These are phyloP conservation scores for Melanostigma gelatinosum DNA, from an alignment of 2,113 vertebrate genomes.

Conservation along the genomic window DNA sequence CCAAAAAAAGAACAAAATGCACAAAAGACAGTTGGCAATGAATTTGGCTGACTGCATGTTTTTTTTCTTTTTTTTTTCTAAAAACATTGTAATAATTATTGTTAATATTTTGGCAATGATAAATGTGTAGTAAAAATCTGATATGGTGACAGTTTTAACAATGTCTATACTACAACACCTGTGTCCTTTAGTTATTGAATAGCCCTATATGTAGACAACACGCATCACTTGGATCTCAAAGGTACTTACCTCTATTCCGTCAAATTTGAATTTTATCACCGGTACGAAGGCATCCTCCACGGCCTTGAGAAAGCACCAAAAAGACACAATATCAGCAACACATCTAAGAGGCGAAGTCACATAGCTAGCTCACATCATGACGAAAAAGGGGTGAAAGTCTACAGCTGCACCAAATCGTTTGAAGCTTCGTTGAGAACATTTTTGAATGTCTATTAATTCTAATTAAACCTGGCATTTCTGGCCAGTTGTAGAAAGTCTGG, in stretches of 20 bases:
- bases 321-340: slow-evolving; percentile 30
- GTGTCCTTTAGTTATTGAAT: neutral
- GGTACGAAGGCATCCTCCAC: slow-evolving; percentile 99
- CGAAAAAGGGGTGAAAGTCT: neutral
- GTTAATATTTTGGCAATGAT: neutral
- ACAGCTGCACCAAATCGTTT: neutral
- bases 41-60: neutral
- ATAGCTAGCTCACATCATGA: neutral
- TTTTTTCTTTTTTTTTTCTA: no score
- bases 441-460: neutral
- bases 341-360: neutral
- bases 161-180: neutral
- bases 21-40: neutral
- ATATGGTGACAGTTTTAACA: neutral
- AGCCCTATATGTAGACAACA: neutral
- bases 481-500: neutral
- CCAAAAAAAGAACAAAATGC: neutral
- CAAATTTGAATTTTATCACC: slow-evolving; percentile 98
- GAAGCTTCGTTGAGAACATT: neutral
- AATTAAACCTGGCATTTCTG: neutral
- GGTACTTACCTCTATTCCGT: slow-evolving; percentile 92
- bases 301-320: slow-evolving; percentile 82
- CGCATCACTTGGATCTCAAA: neutral
- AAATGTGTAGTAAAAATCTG: neutral
- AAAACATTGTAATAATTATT: neutral